Evolutionary conservation across 1,140 invertebrate species (phyloP).

Genomic region (Theocolax elegans): DNA sequence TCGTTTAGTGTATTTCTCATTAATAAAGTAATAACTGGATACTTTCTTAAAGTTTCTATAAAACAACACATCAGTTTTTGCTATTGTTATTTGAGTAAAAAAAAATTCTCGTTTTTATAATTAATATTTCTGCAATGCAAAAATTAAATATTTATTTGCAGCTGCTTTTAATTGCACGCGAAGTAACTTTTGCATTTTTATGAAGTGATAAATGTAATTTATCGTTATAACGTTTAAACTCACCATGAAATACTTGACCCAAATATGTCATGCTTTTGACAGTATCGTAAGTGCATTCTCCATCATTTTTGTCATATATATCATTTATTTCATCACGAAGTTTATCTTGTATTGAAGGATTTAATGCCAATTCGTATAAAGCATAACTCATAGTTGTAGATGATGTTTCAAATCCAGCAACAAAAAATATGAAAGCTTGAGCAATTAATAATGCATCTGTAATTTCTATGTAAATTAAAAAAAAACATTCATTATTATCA

Average conservation of each 20-base stretch:
- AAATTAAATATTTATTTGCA: too few relatives aligned
- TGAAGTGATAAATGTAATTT: too few relatives aligned
- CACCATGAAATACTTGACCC: slow-evolving; percentile 53
- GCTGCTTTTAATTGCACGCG: too few relatives aligned
- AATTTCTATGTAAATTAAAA: slow-evolving; percentile 46
- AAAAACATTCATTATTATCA: too few relatives aligned
- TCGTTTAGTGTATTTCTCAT: slow-evolving; percentile 61
- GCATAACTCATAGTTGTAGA: slow-evolving; percentile 64
- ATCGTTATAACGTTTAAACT: not conserved
- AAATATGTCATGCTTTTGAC: slow-evolving; percentile 53
- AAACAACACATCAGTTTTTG: slow-evolving; percentile 10
- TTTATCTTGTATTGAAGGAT: too few relatives aligned
- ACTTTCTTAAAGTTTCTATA: slow-evolving; percentile 71
- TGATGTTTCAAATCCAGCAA: slow-evolving; percentile 71
- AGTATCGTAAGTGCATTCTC: slow-evolving; percentile 49
- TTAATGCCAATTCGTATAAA: too few relatives aligned
- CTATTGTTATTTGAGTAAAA: too few relatives aligned
- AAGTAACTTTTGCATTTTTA: too few relatives aligned
- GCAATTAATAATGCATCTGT: slow-evolving; percentile 52
- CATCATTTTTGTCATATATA: slow-evolving; percentile 46
- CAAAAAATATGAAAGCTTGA: slow-evolving; percentile 61
- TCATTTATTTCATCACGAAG: slow-evolving; percentile 64
- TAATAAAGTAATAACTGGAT: slow-evolving; percentile 68
- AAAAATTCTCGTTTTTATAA: too few relatives aligned
- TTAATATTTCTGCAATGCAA: too few relatives aligned